These are phyloP conservation scores for Dendronephthya gigantea DNA, from an alignment of 64 coral and sea anemone species.

Conservation along the genomic window DNA sequence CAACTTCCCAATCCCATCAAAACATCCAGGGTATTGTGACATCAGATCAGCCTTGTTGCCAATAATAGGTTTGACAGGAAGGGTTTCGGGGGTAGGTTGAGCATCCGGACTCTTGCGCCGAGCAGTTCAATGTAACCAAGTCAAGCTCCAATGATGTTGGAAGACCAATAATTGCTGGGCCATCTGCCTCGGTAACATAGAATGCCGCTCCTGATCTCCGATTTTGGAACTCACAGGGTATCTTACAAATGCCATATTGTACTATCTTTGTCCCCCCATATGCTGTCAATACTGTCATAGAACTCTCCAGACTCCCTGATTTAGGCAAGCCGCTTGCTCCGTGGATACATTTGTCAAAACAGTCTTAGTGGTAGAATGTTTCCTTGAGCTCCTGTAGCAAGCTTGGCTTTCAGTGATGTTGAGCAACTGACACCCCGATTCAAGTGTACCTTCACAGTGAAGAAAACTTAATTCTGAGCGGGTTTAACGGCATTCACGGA, in stretches of 20 bases:
- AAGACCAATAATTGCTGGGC: not conserved
- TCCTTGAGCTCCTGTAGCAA: slow-evolving; percentile 50
- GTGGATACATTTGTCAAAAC: slow-evolving; percentile 38
- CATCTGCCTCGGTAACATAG: slow-evolving; percentile 28
- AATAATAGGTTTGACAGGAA: no score
- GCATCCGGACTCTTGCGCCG: no score
- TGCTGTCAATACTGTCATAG: slow-evolving; percentile 34
- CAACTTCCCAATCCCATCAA: no score
- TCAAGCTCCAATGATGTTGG: no score
- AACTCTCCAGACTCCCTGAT: slow-evolving; percentile 22
- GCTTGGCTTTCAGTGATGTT: slow-evolving; percentile 20
- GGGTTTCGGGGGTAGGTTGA: no score
- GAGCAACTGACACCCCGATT: not conserved
- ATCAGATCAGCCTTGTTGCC: no score
- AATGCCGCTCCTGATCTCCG: slow-evolving; percentile 18
- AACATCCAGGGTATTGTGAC: no score
- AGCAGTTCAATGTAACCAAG: no score
- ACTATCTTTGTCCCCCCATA: no score
- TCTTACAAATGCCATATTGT: slow-evolving; percentile 29
- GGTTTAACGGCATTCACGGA: slow-evolving; percentile 20
- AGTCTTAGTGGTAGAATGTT: slow-evolving; percentile 37
- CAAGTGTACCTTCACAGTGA: slow-evolving; percentile 26
- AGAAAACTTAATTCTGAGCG: not conserved
- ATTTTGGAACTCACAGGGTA: slow-evolving; percentile 17
- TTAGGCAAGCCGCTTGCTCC: slow-evolving; percentile 24